phyloP scores from a whole-genome alignment of 2,888 invertebrate species.

The Dichetophora obliterata region DNA sequence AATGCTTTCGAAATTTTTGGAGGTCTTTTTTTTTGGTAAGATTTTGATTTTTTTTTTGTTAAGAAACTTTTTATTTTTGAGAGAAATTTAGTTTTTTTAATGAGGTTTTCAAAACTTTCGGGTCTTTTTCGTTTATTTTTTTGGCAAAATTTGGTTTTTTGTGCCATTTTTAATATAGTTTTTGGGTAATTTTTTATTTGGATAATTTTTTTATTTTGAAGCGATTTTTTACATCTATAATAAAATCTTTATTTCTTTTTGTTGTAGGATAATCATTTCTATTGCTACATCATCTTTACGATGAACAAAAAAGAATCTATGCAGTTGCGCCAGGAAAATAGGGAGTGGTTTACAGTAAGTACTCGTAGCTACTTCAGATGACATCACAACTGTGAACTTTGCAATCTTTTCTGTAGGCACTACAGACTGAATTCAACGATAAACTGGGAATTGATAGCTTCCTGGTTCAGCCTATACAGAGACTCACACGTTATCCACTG shows the following conservation, averaged over 20 bases:
- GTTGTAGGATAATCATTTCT: slow-evolving; percentile 65
- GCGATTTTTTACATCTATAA: too few species aligned
- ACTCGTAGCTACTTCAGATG: neutral
- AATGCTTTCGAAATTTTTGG: too few species aligned
- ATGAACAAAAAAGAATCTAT: slow-evolving; percentile 68
- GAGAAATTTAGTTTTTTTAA: too few species aligned
- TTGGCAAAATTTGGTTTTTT: too few species aligned
- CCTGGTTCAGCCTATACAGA: slow-evolving; percentile 69
- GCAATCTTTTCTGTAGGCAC: slow-evolving; percentile 47
- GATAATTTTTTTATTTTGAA: too few species aligned
- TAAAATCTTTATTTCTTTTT: neutral
- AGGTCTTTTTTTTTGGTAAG: too few species aligned
- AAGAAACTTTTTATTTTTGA: too few species aligned
- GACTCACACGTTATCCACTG: slow-evolving; percentile 69
- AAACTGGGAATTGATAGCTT: slow-evolving; percentile 69
- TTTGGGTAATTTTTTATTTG: too few species aligned
- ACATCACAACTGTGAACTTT: neutral
- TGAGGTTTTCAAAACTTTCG: too few species aligned
- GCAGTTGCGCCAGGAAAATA: slow-evolving; percentile 64
- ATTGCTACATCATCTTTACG: slow-evolving; percentile 68
- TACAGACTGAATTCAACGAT: slow-evolving; percentile 66
- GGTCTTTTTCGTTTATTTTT: too few species aligned
- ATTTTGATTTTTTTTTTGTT: too few species aligned
- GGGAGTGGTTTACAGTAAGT: slow-evolving; percentile 65
- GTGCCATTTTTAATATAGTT: too few species aligned